phyloP scores from a whole-genome alignment of 2,113 vertebrate genomes.

The Alouatta palliata region DNA sequence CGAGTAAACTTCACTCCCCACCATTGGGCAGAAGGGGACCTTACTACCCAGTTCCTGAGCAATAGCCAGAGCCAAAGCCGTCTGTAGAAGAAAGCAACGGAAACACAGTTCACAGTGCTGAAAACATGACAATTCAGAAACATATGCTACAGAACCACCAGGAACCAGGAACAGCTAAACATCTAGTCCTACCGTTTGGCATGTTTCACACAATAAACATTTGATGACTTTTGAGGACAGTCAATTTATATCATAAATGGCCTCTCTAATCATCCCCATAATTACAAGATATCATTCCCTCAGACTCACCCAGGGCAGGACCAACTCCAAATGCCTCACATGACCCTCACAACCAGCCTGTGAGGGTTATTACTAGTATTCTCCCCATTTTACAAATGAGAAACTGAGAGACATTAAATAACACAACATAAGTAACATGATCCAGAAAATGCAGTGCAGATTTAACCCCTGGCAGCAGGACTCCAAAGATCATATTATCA shows the following conservation, averaged over 20 bases:
- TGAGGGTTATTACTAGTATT: not conserved
- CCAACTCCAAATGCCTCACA: not conserved
- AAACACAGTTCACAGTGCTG: not conserved
- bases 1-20: slow-evolving; percentile 98
- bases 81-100: slow-evolving; percentile 82
- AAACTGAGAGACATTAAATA: not conserved
- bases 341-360: not conserved
- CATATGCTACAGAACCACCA: not conserved
- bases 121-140: not conserved
- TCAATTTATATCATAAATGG: not conserved
- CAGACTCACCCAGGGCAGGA: not conserved
- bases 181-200: not conserved
- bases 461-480: not conserved
- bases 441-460: not conserved
- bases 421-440: not conserved
- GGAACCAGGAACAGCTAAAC: not conserved
- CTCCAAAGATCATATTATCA: not conserved
- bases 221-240: not conserved
- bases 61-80: slow-evolving; percentile 95
- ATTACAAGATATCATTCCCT: not conserved
- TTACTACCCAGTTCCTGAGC: slow-evolving; percentile 98
- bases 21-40: slow-evolving; percentile 99
- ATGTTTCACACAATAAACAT: not conserved
- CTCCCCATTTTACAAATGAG: not conserved
- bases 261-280: not conserved